Base-by-base conservation (phyloP, 2,888 invertebrate genomes). In the Capitulum mitella region DNA sequence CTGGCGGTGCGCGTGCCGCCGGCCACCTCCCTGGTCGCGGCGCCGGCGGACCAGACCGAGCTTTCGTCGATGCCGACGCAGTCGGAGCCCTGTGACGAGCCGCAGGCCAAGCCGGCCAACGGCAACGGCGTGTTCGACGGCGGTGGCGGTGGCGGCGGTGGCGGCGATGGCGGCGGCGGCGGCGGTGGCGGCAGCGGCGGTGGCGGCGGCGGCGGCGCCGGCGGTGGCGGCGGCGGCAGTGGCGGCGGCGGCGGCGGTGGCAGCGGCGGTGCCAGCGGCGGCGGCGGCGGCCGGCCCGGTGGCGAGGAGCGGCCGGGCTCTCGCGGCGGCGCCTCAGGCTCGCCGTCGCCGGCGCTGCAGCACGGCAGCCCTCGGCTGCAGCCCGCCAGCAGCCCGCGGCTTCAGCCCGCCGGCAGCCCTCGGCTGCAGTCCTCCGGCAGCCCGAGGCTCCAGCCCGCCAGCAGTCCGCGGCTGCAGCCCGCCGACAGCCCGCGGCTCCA, bases 121-220 rank as follows among this genome's bases (percentile, higher is more conserved):
- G 79, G 88, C 88, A 88, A 88, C 82, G 88, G 88, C 79, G 89
- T 89, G 37, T 89, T 89, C 83, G 89, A 89, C 82, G 89, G 86
- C 14, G 86, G 86, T 81, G 86, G 87, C 80, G 83, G 84, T 70
- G 82, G 80, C 78, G 43, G 12, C 43, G 43, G 43, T 43, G 43
- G 12, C 43, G 43, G 43, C 43, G 43, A 43, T 12, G 43, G 43
- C 43, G 43, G 43, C 43, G 43, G 43, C 12, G 43, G 43, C 43
- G 43, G 43, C 43, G 12, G 43, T 43, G 43, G 43, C 12, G 43
- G 43, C 43, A 12, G 43, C 43, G 12, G 43, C 12, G 43, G 43
- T 12, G 43, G 43, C 43, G 12, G 43, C 12, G 43, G 43, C 43
- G 43, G 43, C 43, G 12, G 43, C 12, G 43, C 6, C 43, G 43